Conservation (phyloP, 2,888 invertebrate species). For the Plagodis pulveraria region DNA sequence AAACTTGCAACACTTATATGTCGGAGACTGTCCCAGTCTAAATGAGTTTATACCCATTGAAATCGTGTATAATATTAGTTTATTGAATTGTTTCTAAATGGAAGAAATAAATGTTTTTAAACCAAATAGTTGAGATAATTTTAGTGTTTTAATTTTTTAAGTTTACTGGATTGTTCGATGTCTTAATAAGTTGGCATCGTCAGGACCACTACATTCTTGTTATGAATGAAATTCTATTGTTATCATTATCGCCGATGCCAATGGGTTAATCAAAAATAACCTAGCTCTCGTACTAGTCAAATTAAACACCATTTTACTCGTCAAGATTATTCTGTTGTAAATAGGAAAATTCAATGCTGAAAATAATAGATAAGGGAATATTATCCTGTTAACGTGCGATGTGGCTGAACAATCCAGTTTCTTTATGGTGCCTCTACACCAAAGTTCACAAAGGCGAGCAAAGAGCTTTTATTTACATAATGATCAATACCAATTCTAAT, state of each 20-base stretch:
- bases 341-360: background rate
- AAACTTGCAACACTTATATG: slow-evolving; percentile 44
- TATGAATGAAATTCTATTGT: no score
- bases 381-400: no score
- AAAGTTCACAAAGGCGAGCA: background rate
- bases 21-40: slow-evolving; percentile 43
- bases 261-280: no score
- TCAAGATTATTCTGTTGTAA: background rate
- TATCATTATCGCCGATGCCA: no score
- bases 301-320: no score
- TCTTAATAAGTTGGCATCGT: no score
- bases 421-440: background rate
- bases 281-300: no score
- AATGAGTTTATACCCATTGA: slow-evolving; percentile 41
- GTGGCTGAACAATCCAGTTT: slow-evolving; percentile 8
- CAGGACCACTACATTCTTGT: no score
- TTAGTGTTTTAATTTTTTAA: slow-evolving; percentile 20
- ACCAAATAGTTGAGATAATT: slow-evolving; percentile 61
- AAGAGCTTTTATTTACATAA: no score
- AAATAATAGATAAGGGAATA: no score
- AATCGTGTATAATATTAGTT: slow-evolving; percentile 48
- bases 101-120: slow-evolving; percentile 49
- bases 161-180: slow-evolving; percentile 13
- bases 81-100: slow-evolving; percentile 45
- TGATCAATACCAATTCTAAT: no score